A percentile compares a stretch with the other conserved stretches of the same genome.
Evolutionary conservation across 2,888 invertebrate genomes (phyloP).

Genomic region (Agriopis leucophaearia): DNA sequence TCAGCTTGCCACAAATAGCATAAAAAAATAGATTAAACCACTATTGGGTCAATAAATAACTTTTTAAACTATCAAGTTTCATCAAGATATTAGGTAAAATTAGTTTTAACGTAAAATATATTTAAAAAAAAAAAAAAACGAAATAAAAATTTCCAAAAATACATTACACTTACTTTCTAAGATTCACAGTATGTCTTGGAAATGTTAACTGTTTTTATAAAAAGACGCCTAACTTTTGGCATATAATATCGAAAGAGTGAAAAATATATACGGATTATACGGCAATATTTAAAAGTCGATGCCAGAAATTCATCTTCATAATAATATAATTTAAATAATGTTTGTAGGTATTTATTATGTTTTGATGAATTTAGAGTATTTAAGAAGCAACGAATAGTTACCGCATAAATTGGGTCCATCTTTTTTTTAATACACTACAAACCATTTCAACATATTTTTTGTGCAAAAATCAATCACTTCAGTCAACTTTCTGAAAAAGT

Average conservation of each 20-base stretch:
- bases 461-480: too few relatives aligned
- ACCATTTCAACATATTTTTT: too few relatives aligned
- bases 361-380: not conserved
- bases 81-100: not conserved
- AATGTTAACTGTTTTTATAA: slow-evolving; percentile 39
- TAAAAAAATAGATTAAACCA: not conserved
- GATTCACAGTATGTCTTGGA: slow-evolving; percentile 34
- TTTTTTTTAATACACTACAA: too few relatives aligned
- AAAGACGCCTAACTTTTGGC: not conserved
- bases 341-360: too few relatives aligned
- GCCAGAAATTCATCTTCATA: not conserved
- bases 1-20: too few relatives aligned
- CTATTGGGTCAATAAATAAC: not conserved
- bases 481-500: too few relatives aligned
- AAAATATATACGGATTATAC: too few relatives aligned
- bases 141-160: slow-evolving; percentile 20
- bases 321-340: too few relatives aligned
- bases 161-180: slow-evolving; percentile 32
- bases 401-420: not conserved
- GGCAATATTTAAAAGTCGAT: not conserved
- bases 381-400: not conserved
- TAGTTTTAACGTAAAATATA: too few relatives aligned
- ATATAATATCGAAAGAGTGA: not conserved
- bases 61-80: not conserved
- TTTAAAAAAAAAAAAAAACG: slow-evolving; percentile 9